These are phyloP conservation scores for Zeugodacus cucurbitae DNA, from an alignment of 1,140 invertebrate genomes.

Conservation along the genomic window DNA sequence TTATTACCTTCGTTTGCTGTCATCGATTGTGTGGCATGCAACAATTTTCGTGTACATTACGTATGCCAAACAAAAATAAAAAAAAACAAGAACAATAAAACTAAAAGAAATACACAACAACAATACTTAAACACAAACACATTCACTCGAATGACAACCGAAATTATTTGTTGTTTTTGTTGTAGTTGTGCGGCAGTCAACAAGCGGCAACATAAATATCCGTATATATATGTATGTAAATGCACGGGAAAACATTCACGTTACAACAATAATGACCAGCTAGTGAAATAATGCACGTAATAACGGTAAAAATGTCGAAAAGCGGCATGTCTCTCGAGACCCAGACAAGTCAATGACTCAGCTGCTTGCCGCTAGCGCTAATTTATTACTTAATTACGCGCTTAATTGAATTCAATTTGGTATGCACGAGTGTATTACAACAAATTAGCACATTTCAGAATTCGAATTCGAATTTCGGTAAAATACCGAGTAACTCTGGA, in stretches of 20 bases:
- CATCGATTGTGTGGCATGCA: constrained; percentile 8
- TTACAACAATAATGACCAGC: neutral
- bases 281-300: neutral
- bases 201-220: neutral
- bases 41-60: constrained; percentile 9
- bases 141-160: neutral
- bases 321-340: neutral
- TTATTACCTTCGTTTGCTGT: constrained; percentile 11
- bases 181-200: neutral
- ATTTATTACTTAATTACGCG: neutral
- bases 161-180: neutral
- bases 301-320: neutral
- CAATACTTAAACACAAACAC: neutral
- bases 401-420: neutral
- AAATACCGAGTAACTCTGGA: too few relatives aligned
- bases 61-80: neutral
- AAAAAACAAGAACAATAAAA: neutral
- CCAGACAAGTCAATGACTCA: neutral
- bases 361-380: neutral
- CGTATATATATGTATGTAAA: neutral
- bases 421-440: too few relatives aligned
- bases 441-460: too few relatives aligned
- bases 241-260: neutral
- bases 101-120: neutral
- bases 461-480: too few relatives aligned